Conservation (phyloP, 2,888 invertebrate species). For the Meiosimyza decipiens region DNA sequence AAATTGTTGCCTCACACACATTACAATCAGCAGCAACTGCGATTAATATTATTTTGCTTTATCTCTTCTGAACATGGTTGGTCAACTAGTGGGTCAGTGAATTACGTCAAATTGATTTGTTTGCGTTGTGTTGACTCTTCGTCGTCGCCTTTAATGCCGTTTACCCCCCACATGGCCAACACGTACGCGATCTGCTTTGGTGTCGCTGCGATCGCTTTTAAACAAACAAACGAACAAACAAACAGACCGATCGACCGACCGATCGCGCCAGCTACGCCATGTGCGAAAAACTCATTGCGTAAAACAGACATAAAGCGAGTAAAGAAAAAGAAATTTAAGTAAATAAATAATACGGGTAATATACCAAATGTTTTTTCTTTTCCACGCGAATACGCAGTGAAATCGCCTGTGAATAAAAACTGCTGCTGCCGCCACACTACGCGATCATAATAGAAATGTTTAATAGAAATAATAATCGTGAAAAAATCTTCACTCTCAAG, state of each 20-base stretch:
- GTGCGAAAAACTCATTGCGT: slow-evolving; percentile 21
- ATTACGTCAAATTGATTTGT: slow-evolving; percentile 6
- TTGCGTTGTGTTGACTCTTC: slow-evolving; percentile 1
- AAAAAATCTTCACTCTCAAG: slow-evolving; percentile 10
- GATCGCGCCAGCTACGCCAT: slow-evolving; percentile 7
- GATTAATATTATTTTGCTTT: not conserved
- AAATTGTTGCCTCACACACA: not conserved
- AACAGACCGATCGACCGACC: not conserved
- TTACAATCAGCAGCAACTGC: not conserved
- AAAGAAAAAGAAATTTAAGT: too few species aligned
- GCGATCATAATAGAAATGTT: not conserved
- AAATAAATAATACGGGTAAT: too few species aligned
- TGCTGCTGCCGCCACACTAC: too few species aligned
- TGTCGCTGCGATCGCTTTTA: too few species aligned
- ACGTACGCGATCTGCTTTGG: too few species aligned
- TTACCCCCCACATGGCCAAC: too few species aligned
- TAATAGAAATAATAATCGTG: not conserved
- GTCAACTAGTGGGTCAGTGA: slow-evolving; percentile 18
- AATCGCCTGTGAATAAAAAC: too few species aligned
- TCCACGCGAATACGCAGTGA: too few species aligned
- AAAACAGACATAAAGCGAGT: not conserved
- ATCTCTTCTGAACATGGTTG: not conserved
- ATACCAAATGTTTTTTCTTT: too few species aligned
- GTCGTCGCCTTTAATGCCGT: too few species aligned
- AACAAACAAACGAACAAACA: too few species aligned